Evolutionary conservation across 2,797 vertebrate species (phyloP).

Genomic region (Syngnathus rostellatus): DNA sequence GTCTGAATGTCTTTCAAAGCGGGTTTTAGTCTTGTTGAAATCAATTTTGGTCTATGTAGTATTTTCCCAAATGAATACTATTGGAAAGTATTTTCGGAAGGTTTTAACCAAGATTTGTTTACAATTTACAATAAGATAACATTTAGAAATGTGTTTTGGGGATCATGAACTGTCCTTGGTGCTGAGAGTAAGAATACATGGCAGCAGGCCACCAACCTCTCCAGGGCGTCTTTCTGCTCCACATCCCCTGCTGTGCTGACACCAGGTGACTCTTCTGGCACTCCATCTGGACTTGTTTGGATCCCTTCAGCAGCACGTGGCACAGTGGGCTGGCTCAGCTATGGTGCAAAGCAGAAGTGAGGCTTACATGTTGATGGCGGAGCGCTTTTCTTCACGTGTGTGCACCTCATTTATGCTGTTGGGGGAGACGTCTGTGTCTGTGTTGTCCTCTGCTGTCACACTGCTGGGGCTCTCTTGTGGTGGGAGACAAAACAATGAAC

Average conservation of each 20-base stretch:
- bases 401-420: constrained; percentile 17
- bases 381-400: constrained; percentile 19
- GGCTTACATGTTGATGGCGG: background rate
- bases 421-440: constrained; percentile 8
- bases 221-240: constrained; percentile 76
- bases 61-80: too few species aligned
- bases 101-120: too few species aligned
- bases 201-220: constrained; percentile 67
- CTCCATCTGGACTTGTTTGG: constrained; percentile 21
- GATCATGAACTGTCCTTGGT: too few species aligned
- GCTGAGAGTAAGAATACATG: background rate
- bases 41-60: too few species aligned
- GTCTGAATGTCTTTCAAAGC: too few species aligned
- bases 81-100: too few species aligned
- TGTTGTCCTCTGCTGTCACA: constrained; percentile 26
- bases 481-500: background rate
- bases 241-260: constrained; percentile 34
- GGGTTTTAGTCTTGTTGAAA: too few species aligned
- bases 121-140: too few species aligned
- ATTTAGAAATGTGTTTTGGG: too few species aligned
- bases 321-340: constrained; percentile 14
- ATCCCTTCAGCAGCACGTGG: background rate
- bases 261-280: constrained; percentile 14
- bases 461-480: constrained; percentile 27
- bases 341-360: background rate